These are phyloP conservation scores for Perca schrenkii DNA, from an alignment of 2,113 vertebrate species.

Conservation along the genomic window DNA sequence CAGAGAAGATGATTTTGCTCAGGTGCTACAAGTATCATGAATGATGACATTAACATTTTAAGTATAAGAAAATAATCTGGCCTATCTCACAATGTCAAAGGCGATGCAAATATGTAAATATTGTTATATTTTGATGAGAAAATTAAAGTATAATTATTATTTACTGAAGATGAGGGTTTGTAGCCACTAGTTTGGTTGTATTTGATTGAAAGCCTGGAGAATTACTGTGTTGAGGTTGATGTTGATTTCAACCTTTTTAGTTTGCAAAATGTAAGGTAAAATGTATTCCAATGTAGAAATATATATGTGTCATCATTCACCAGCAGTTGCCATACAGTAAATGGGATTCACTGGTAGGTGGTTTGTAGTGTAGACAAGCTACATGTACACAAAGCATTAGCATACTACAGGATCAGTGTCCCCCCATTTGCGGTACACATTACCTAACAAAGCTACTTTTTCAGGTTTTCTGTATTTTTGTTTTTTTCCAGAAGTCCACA, in stretches of 20 bases:
- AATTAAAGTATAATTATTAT: conserved; percentile 52
- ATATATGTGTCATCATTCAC: conserved; percentile 24
- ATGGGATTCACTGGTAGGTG: conserved; percentile 28
- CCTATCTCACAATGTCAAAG: conserved; percentile 21
- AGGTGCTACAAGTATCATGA: conserved; percentile 64
- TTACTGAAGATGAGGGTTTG: conserved; percentile 53
- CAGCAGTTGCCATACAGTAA: conserved; percentile 19
- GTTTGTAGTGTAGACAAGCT: conserved; percentile 8
- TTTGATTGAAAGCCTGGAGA: conserved; percentile 31
- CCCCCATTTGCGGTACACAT: conserved; percentile 28
- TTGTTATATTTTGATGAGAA: conserved; percentile 64
- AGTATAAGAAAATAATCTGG: neutral
- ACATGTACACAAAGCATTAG: conserved; percentile 12
- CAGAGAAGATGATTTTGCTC: conserved; percentile 56
- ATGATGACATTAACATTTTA: conserved; percentile 36
- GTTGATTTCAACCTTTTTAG: conserved; percentile 13
- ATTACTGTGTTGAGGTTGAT: conserved; percentile 19
- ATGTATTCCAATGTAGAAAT: neutral
- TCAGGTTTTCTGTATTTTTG: conserved; percentile 9
- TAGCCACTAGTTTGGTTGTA: conserved; percentile 57
- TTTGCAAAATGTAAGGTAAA: conserved; percentile 10
- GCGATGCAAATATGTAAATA: conserved; percentile 77
- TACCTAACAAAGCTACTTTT: conserved; percentile 29
- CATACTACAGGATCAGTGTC: conserved; percentile 8
- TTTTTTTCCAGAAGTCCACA: conserved; percentile 62